phyloP scores from a whole-genome alignment of 2,797 vertebrate genomes.

The Macropodus opercularis region DNA sequence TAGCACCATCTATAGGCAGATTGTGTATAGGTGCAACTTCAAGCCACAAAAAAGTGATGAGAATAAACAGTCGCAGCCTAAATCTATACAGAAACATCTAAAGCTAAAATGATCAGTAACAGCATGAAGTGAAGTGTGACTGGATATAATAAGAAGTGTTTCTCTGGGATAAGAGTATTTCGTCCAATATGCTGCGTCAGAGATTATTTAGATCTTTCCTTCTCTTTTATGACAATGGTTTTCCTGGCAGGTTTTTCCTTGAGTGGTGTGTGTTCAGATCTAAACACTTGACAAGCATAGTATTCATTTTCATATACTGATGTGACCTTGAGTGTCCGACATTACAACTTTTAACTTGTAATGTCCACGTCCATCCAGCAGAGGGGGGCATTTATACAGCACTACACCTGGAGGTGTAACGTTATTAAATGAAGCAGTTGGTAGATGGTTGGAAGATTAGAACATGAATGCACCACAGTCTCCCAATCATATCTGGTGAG shows the following conservation, averaged over 20 bases:
- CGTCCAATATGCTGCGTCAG: neutral
- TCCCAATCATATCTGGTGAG: no score
- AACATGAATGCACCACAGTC: no score
- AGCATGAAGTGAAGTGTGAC: neutral
- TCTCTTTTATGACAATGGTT: neutral
- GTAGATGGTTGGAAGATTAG: no score
- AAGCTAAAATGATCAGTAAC: neutral
- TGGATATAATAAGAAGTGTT: neutral
- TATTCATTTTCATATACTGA: neutral
- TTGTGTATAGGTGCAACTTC: neutral
- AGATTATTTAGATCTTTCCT: neutral
- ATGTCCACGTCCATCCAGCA: conserved; percentile 35
- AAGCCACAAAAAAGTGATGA: neutral
- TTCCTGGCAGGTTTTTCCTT: neutral
- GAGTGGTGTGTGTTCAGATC: neutral
- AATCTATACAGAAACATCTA: neutral
- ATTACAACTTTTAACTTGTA: neutral
- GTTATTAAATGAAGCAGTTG: neutral
- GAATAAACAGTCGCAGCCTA: neutral
- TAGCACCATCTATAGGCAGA: conserved; percentile 68
- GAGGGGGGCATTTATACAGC: conserved; percentile 40
- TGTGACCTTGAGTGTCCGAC: neutral
- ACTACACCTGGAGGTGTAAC: neutral
- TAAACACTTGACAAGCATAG: neutral
- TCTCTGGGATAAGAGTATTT: neutral